Base-by-base conservation (phyloP, 2,888 invertebrate genomes). In the Platycheirus albimanus region DNA sequence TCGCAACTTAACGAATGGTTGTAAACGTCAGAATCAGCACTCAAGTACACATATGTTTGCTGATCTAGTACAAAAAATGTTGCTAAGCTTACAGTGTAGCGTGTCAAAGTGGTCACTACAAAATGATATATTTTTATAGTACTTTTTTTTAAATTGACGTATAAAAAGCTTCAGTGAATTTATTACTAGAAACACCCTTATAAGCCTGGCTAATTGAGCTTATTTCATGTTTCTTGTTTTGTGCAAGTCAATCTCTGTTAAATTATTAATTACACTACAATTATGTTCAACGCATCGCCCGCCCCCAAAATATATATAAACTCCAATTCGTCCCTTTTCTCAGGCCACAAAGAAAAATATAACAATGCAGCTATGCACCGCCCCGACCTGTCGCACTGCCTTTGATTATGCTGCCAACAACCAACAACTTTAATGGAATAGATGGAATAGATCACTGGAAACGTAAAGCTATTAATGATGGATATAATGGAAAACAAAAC, bases 401-500 rank as follows among this genome's bases (percentile, higher is more conserved):
- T 52, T 61, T 61, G 10, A 24, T 54, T n/a, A 24, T 58, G 47
- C 41, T 72, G 49, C 72, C 71, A 78, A 67, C 56, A 33, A 15
- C 28, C 1, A 24, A 24, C 24, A 33, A 33, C 3, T 15, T 19
- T 15, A n/a, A n/a, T n/a, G n/a, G n/a, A n/a, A n/a, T n/a, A n/a
- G n/a, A n/a, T 15, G 49, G 72, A 78, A 74, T 78, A 83, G 83
- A 78, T 83, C 83, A 83, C 72, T 72, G 51, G 51, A 74, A n/a
- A n/a, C n/a, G n/a, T n/a, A n/a, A 72, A 64, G 36, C 67, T 64
- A 69, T 83, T 83, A 83, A 83, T 83, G 83, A 83, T 83, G 51
- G 61, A 83, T 69, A 78, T 83, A 78, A 83, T 83, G 77, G 64
- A 74, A 83, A 69, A 83, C 61, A 78, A 83, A 83, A 83, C 77